These are phyloP conservation scores for Anthoscopus minutus DNA, from an alignment of 2,113 vertebrate genomes.

Conservation along the genomic window DNA sequence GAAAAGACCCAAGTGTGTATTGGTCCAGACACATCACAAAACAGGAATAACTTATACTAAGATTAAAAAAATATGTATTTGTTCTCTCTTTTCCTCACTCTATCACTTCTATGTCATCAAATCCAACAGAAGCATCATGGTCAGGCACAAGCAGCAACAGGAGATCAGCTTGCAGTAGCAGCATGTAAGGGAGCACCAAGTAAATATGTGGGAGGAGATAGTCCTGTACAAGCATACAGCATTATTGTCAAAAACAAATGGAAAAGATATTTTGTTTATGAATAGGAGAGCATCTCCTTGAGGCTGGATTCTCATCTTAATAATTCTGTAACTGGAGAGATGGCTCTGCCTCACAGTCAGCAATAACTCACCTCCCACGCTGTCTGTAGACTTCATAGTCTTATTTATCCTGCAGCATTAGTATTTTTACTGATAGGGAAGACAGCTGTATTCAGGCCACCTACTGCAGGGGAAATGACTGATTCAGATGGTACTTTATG, in stretches of 20 bases:
- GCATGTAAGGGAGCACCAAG: neutral
- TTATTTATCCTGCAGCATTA: constrained; percentile 5
- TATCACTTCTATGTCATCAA: neutral
- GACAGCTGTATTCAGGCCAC: neutral
- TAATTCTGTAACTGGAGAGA: neutral
- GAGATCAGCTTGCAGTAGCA: neutral
- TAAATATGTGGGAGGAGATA: neutral
- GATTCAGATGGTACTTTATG: neutral
- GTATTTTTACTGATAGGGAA: neutral
- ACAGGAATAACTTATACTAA: neutral
- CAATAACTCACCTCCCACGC: neutral
- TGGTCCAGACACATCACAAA: neutral
- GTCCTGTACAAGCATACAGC: neutral
- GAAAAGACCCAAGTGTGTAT: neutral
- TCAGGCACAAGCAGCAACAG: neutral
- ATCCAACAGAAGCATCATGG: neutral
- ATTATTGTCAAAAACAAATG: neutral
- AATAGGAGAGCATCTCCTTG: neutral
- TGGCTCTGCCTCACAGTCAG: neutral
- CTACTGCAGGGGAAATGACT: neutral
- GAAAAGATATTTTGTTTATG: neutral
- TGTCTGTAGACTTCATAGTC: neutral
- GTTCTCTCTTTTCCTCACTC: neutral
- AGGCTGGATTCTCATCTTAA: neutral
- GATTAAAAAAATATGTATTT: neutral